phyloP scores from a whole-genome alignment of 2,888 invertebrate species.

The Melanophora roralis region DNA sequence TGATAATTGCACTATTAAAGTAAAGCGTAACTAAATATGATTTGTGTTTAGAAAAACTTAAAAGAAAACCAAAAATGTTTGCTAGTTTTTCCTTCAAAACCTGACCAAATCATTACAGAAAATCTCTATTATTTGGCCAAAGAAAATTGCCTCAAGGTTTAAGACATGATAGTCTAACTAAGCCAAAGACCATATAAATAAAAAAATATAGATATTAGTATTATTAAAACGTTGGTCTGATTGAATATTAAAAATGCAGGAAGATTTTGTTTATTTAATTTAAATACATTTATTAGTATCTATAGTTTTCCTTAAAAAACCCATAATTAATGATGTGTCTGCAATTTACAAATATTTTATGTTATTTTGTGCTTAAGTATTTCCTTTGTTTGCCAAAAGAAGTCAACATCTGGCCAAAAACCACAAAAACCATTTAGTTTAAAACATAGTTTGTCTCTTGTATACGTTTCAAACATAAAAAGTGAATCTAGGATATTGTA shows the following conservation, averaged over 20 bases:
- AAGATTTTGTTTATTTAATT: background rate
- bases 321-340: slow-evolving; percentile 55
- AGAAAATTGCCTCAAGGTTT: slow-evolving; percentile 42
- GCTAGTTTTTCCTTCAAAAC: background rate
- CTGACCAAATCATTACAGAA: slow-evolving; percentile 45
- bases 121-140: slow-evolving; percentile 56
- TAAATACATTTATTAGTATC: background rate
- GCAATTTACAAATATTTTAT: slow-evolving; percentile 38
- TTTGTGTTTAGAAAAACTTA: background rate
- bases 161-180: background rate
- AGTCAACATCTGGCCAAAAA: slow-evolving; percentile 52
- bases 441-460: slow-evolving; percentile 24
- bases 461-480: slow-evolving; percentile 30
- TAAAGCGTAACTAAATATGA: slow-evolving; percentile 37
- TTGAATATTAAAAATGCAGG: slow-evolving; percentile 21
- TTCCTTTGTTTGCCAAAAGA: background rate
- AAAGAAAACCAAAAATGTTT: background rate
- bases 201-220: background rate
- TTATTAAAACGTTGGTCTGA: background rate
- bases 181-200: background rate
- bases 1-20: slow-evolving; percentile 41
- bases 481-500: slow-evolving; percentile 49
- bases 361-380: background rate
- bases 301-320: background rate
- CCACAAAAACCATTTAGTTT: slow-evolving; percentile 57